Percentiles rank a stretch among this genome's conserved stretches.
Conservation (phyloP, 2,113 vertebrate species). For the Meleagris gallopavo region DNA sequence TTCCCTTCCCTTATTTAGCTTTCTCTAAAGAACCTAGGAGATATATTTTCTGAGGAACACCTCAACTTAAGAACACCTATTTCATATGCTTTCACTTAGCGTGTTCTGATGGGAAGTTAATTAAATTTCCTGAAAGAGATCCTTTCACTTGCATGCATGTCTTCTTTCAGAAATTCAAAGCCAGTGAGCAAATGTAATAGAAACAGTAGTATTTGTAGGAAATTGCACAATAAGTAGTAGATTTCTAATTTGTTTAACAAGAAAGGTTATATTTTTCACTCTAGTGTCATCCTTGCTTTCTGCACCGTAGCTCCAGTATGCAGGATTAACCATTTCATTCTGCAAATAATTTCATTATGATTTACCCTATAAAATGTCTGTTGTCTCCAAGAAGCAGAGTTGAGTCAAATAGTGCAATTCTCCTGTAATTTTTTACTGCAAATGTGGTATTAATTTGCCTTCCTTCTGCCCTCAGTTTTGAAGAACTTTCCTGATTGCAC, state of each 20-base stretch:
- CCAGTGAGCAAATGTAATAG: neutral
- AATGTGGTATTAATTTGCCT: neutral
- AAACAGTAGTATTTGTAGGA: neutral
- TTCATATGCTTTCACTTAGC: neutral
- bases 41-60: neutral
- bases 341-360: neutral
- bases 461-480: neutral
- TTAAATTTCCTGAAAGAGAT: neutral
- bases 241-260: neutral
- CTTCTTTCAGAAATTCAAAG: constrained; percentile 21
- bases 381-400: neutral
- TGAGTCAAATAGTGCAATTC: neutral
- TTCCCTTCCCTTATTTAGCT: neutral
- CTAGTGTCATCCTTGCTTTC: neutral
- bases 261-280: neutral
- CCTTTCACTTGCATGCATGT: neutral
- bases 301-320: neutral
- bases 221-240: neutral
- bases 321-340: neutral
- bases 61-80: neutral
- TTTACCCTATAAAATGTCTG: neutral
- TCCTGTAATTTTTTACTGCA: neutral
- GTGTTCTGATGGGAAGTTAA: neutral
- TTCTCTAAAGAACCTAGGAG: neutral
- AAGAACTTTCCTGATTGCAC: neutral